Base-by-base conservation (phyloP, 2,888 invertebrate genomes). In the Drosophila paucipuncta region DNA sequence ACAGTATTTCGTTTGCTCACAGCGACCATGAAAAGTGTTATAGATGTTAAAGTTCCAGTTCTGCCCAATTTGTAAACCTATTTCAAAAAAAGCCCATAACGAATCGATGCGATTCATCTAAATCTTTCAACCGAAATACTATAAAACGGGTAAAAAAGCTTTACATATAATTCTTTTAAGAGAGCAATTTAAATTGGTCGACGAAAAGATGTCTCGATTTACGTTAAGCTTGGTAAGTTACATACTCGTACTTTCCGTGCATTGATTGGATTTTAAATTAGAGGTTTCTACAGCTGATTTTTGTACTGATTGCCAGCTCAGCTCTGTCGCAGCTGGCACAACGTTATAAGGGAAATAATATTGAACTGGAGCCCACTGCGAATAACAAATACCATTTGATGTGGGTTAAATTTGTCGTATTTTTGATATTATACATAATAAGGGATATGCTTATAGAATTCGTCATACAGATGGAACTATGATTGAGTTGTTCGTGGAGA, bases 21-120 rank as follows among this genome's bases (percentile, higher is more conserved):
- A 33, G 50, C 49, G 52, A 63, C 64, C 49, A 64, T 78, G 64
- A 47, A 59, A 43, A 43, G 43, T 43, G 43, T 43, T 60, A 25
- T 49, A 31, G 7, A 43, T 10, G 13, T 13, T 1, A 2, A 9
- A 2, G 57, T 52, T 69, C 35, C 35, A 43, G 43, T 47, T 47
- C 16, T 25, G 47, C 25, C 16, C 25, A 66, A 49, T 47, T 67
- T 54, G 35, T 22, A 33, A 22, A 33, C 47, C 62, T 69, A 47
- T 76, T 64, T 22, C 0, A 80, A 69, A 63, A 63, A 69, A 57
- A 65, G 41, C 33, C 43, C 55, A 66, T 76, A 55, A 30, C 70
- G 55, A 82, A 83, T 85, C 67, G 62, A 79, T 82, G 43, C 58
- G 78, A 67, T 68, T 55, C 57, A 64, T 47, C 25, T n/a, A 25